Evolutionary conservation across 2,797 vertebrate genomes (phyloP).

Genomic region (Gorsachius magnificus): DNA sequence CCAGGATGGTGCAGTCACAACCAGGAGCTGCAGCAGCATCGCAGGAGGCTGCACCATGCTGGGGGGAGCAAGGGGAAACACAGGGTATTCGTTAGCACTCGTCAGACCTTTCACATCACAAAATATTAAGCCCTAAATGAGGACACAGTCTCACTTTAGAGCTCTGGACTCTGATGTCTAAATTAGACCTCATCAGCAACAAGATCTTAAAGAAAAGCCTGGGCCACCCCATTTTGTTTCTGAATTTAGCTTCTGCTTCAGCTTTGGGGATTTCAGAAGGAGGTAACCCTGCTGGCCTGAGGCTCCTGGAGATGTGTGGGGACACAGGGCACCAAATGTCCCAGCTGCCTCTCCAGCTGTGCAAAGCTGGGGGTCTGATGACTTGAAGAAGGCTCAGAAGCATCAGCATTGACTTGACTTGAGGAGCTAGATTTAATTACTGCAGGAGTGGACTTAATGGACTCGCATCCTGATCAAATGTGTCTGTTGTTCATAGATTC

Average conservation of each 20-base stretch:
- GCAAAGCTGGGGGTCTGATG: not conserved
- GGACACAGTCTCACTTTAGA: not conserved
- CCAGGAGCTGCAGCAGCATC: not conserved
- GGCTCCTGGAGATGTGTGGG: not conserved
- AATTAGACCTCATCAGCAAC: not conserved
- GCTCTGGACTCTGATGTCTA: not conserved
- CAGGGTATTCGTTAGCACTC: rapidly evolving
- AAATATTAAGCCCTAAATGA: not conserved
- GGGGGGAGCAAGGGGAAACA: not conserved
- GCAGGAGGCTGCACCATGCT: not conserved
- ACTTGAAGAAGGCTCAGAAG: not conserved
- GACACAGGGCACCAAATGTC: not conserved
- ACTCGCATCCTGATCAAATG: not conserved
- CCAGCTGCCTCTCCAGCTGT: not conserved
- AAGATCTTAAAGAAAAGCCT: not conserved
- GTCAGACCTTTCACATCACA: not conserved
- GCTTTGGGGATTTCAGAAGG: not conserved
- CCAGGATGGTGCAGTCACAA: not conserved
- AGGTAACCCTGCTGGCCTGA: not conserved
- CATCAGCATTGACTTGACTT: not conserved
- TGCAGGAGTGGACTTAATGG: not conserved
- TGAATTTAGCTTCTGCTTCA: not conserved
- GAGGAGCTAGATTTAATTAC: not conserved
- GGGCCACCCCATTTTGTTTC: not conserved
- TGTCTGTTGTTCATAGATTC: not conserved